phyloP scores from a whole-genome alignment of 2,888 invertebrate species.

The Diplazon laetatorius region DNA sequence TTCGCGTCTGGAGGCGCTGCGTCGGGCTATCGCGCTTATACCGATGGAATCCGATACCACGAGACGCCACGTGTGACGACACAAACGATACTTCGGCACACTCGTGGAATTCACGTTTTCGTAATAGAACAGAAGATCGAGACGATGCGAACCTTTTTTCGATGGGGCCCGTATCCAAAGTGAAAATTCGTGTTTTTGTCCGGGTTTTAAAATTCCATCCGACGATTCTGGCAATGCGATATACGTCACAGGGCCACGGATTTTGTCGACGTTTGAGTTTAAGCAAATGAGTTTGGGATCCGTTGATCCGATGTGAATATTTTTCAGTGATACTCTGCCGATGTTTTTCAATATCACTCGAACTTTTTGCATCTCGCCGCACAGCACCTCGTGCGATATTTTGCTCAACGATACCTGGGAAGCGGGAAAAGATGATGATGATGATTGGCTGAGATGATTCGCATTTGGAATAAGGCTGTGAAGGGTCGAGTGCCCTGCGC shows the following conservation, averaged over 20 bases:
- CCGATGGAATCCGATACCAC: conserved; percentile 86
- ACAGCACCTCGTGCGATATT: conserved; percentile 87
- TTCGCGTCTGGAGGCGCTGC: conserved; percentile 82
- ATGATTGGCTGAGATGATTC: background rate
- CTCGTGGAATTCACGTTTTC: conserved; percentile 83
- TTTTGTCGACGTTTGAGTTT: conserved; percentile 72
- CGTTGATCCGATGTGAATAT: conserved; percentile 87
- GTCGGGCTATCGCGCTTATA: conserved; percentile 84
- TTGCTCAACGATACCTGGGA: conserved; percentile 88
- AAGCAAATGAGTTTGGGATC: conserved; percentile 87
- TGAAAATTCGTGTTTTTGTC: conserved; percentile 83
- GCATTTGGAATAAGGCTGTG: too few species aligned
- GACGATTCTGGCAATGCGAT: conserved; percentile 78
- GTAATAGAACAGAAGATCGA: conserved; percentile 90
- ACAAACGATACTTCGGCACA: conserved; percentile 84
- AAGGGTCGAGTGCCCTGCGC: too few species aligned
- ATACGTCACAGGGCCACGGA: conserved; percentile 82
- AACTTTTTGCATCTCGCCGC: conserved; percentile 89
- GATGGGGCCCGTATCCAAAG: conserved; percentile 89
- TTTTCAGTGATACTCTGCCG: conserved; percentile 86
- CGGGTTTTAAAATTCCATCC: conserved; percentile 83
- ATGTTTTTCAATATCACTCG: conserved; percentile 88
- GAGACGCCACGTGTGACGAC: conserved; percentile 87
- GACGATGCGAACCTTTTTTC: conserved; percentile 85
- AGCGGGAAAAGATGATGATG: background rate